A percentile compares a stretch with the other conserved stretches of the same genome.
These are phyloP conservation scores for Anableps anableps DNA, from an alignment of 2,797 vertebrate genomes.

Conservation along the genomic window DNA sequence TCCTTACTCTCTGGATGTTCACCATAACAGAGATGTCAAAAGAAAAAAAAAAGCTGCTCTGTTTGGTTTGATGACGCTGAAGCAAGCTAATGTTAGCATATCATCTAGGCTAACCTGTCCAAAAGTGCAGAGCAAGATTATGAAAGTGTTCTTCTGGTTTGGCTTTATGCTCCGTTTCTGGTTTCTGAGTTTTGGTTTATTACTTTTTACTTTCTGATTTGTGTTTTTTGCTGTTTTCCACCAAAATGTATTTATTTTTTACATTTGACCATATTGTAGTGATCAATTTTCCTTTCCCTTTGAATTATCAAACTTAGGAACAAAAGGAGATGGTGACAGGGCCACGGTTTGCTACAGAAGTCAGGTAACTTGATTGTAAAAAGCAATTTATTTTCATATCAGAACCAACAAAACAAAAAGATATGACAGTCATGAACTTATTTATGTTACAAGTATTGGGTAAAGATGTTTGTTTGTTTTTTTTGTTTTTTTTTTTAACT, in stretches of 20 bases:
- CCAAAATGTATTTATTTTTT: neutral
- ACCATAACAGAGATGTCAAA: neutral
- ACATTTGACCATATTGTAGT: neutral
- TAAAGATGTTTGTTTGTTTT: too few species aligned
- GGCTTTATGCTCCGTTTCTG: neutral
- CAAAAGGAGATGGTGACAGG: neutral
- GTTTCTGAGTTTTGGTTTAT: neutral
- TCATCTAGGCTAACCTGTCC: neutral
- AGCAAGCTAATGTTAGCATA: neutral
- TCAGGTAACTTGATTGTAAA: neutral
- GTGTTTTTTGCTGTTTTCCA: neutral
- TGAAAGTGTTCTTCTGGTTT: neutral
- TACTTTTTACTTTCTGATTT: neutral
- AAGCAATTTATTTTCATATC: neutral
- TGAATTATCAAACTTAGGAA: neutral
- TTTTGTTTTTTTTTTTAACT: neutral
- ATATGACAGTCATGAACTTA: neutral
- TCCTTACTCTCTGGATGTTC: too few species aligned
- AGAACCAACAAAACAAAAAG: neutral
- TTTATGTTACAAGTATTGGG: neutral
- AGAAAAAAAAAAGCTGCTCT: neutral
- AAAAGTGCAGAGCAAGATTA: neutral
- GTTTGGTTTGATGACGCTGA: neutral
- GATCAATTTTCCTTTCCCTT: neutral
- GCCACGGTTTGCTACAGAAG: neutral